phyloP scores from a whole-genome alignment of 2,113 vertebrate genomes.

The Aramus guarauna region DNA sequence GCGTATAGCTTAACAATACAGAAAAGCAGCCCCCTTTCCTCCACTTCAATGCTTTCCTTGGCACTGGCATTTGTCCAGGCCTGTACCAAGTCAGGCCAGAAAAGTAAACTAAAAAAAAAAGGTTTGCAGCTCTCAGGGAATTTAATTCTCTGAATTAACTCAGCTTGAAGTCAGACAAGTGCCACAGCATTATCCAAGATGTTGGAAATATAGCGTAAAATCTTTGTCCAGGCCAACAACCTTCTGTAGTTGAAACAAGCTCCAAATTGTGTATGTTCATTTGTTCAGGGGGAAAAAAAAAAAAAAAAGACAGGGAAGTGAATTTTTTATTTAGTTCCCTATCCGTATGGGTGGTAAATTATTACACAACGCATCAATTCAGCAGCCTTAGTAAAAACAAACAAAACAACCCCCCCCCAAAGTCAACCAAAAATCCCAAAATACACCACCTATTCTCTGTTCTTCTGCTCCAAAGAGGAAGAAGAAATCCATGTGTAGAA shows the following conservation, averaged over 20 bases:
- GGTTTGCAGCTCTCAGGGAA: neutral
- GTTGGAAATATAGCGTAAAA: neutral
- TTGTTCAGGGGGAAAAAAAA: neutral
- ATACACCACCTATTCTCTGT: neutral
- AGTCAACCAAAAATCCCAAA: neutral
- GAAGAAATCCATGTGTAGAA: neutral
- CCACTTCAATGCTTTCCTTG: neutral
- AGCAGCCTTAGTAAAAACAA: neutral
- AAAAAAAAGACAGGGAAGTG: neutral
- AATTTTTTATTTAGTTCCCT: neutral
- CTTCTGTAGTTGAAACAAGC: neutral
- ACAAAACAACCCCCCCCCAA: fast-evolving
- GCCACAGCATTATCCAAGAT: neutral
- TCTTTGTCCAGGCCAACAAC: neutral
- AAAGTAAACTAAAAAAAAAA: neutral
- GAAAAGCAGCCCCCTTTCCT: neutral
- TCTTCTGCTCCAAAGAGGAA: neutral
- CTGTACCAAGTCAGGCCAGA: neutral
- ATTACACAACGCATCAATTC: neutral
- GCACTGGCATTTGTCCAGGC: neutral
- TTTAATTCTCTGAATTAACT: neutral
- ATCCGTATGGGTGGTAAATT: neutral
- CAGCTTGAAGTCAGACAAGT: neutral
- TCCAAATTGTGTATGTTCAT: neutral
- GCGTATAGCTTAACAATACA: neutral